Evolutionary conservation across 2,797 vertebrate species (phyloP).

Genomic region (Sciurus vulgaris): DNA sequence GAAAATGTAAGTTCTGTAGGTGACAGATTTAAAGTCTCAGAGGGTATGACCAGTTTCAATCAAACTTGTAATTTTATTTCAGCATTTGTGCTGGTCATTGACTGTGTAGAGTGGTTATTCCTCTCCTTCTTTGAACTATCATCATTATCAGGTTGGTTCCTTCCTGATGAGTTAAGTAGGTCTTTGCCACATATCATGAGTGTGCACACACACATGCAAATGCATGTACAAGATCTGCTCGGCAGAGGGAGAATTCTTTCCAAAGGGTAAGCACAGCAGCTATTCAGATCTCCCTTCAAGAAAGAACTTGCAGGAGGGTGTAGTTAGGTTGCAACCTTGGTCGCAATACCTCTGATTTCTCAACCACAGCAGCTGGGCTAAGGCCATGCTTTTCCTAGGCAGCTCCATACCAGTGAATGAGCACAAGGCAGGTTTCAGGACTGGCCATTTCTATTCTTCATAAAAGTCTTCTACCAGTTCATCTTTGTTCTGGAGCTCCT

Average conservation of each 20-base stretch:
- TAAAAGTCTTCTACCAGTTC: background rate
- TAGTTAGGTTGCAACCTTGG: background rate
- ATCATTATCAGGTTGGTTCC: background rate
- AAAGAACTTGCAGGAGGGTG: background rate
- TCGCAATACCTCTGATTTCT: background rate
- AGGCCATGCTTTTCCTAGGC: background rate
- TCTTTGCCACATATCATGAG: background rate
- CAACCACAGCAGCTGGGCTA: background rate
- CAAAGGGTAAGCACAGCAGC: background rate
- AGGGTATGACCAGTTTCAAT: background rate
- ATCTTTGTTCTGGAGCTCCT: background rate
- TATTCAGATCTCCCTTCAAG: background rate
- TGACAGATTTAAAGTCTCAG: background rate
- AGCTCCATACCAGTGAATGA: accelerated
- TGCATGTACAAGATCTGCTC: background rate
- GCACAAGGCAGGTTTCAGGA: background rate
- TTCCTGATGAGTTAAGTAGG: background rate
- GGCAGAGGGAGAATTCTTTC: background rate
- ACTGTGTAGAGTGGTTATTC: background rate
- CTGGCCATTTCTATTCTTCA: background rate
- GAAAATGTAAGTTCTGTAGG: background rate
- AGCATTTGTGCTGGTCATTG: background rate
- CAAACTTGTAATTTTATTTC: background rate
- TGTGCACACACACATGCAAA: background rate
- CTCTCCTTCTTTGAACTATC: background rate